phyloP scores from a whole-genome alignment of 2,888 invertebrate species.

The Aradus depressus region DNA sequence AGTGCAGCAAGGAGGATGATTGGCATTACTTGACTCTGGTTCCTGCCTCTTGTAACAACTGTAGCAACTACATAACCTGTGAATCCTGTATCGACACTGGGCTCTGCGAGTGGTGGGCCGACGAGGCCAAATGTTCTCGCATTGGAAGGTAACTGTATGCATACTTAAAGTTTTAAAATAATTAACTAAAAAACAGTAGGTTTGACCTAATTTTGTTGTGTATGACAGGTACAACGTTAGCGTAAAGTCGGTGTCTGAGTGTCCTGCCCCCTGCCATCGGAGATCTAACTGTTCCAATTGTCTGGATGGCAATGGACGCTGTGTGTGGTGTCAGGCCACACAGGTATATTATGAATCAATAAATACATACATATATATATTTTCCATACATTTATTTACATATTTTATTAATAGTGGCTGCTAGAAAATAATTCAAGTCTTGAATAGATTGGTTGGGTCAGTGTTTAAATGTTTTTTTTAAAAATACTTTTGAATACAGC shows the following conservation, averaged over 20 bases:
- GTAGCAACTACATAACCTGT: constrained; percentile 81
- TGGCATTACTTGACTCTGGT: constrained; percentile 75
- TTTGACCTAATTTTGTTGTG: not conserved
- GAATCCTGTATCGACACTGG: constrained; percentile 65
- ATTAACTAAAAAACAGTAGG: not conserved
- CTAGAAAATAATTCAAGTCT: too few species aligned
- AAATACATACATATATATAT: too few species aligned
- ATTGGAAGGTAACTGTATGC: constrained; percentile 45
- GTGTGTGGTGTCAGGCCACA: constrained; percentile 92
- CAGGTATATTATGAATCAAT: constrained; percentile 36
- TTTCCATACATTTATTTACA: not conserved
- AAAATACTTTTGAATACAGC: too few species aligned
- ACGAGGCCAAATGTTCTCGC: constrained; percentile 74
- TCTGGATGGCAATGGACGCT: constrained; percentile 71
- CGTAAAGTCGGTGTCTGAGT: constrained; percentile 48
- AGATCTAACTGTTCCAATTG: constrained; percentile 69
- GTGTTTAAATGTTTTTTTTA: too few species aligned
- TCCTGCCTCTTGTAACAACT: constrained; percentile 73
- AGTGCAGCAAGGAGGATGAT: constrained; percentile 36
- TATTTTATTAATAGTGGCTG: constrained; percentile 1
- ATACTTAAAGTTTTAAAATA: not conserved
- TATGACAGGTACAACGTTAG: constrained; percentile 38
- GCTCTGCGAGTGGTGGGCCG: constrained; percentile 86
- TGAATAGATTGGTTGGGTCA: too few species aligned
- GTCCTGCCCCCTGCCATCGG: constrained; percentile 71